phyloP scores from a whole-genome alignment of 2,888 invertebrate species.

The Caradrina kadenii region DNA sequence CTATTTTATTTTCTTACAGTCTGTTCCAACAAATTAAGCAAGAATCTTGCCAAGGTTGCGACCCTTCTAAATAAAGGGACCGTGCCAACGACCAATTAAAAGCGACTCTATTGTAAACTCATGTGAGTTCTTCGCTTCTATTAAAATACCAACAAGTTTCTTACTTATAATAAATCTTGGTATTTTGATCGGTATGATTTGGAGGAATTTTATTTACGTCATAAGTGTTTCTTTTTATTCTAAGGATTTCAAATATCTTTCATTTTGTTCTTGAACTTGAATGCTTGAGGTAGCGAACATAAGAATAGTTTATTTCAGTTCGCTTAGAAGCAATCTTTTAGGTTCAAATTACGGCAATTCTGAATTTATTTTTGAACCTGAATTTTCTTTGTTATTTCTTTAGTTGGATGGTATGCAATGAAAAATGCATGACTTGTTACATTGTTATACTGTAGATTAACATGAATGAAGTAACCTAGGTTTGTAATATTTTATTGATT shows the following conservation, averaged over 20 bases:
- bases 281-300: background rate
- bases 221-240: slow-evolving; percentile 1
- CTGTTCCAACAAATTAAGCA: slow-evolving; percentile 19
- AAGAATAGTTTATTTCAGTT: background rate
- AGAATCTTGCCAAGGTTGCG: slow-evolving; percentile 25
- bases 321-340: background rate
- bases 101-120: slow-evolving; percentile 24
- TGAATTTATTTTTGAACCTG: background rate
- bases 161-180: slow-evolving; percentile 13
- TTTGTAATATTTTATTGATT: no score
- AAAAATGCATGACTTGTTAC: no score
- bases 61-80: slow-evolving; percentile 35
- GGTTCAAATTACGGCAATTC: background rate
- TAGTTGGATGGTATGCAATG: background rate
- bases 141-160: slow-evolving; percentile 46
- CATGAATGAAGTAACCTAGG: no score
- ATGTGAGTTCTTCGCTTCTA: slow-evolving; percentile 25
- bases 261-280: slow-evolving; percentile 15
- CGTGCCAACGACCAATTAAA: slow-evolving; percentile 42
- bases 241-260: slow-evolving; percentile 9
- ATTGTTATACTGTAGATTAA: no score
- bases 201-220: slow-evolving; percentile 27
- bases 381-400: slow-evolving; percentile 28
- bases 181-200: slow-evolving; percentile 36
- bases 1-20: background rate